These are phyloP conservation scores for Marronus borbonicus DNA, from an alignment of 2,888 invertebrate genomes.

Conservation along the genomic window DNA sequence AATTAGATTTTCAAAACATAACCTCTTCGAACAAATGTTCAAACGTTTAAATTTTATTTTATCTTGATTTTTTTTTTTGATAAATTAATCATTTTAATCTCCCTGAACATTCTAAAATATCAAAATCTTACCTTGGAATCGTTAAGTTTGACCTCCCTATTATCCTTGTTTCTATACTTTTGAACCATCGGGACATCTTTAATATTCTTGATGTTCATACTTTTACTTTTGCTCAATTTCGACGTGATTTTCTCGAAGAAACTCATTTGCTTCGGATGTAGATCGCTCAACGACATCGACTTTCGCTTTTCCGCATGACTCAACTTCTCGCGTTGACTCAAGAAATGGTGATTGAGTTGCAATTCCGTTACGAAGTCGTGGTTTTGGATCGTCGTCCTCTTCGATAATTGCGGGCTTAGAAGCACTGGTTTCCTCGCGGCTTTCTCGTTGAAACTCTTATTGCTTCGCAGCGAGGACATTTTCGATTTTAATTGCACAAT, in stretches of 20 bases:
- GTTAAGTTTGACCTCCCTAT: neutral
- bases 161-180: conserved; percentile 24
- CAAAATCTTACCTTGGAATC: neutral
- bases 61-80: too few relatives aligned
- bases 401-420: conserved; percentile 24
- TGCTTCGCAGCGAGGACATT: conserved; percentile 11
- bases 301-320: conserved; percentile 30
- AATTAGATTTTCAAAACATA: too few relatives aligned
- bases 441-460: conserved; percentile 41
- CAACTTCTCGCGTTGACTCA: conserved; percentile 35
- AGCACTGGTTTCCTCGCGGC: conserved; percentile 5
- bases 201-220: conserved; percentile 18
- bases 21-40: neutral
- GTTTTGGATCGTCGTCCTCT: conserved; percentile 24
- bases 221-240: conserved; percentile 46
- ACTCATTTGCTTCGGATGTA: conserved; percentile 29
- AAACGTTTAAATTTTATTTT: neutral
- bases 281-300: conserved; percentile 45
- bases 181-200: neutral
- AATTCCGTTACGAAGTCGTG: conserved; percentile 16
- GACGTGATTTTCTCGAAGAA: conserved; percentile 36
- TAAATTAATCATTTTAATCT: neutral
- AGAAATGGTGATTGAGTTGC: conserved; percentile 24
- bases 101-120: neutral
- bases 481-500: neutral